These are phyloP conservation scores for Nomada lathburiana DNA, from an alignment of 2,888 invertebrate species.

Conservation along the genomic window DNA sequence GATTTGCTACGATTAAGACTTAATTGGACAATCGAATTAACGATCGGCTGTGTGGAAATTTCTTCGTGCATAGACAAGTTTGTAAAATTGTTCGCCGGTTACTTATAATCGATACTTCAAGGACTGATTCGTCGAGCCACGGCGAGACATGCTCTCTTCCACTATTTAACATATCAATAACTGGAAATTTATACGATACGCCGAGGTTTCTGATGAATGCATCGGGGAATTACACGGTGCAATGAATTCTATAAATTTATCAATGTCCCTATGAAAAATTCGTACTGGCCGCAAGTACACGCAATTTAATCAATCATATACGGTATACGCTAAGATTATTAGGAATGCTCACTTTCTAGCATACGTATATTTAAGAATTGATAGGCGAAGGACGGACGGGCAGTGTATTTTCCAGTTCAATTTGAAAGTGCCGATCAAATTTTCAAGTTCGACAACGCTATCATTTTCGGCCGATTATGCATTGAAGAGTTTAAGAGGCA, in stretches of 20 bases:
- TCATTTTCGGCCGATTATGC: not conserved
- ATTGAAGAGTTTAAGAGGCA: not conserved
- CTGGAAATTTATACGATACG: not conserved
- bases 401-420: conserved; percentile 4
- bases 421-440: not conserved
- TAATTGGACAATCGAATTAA: conserved; percentile 3
- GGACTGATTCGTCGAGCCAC: not conserved
- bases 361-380: too few species aligned
- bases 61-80: not conserved
- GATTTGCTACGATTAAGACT: conserved; percentile 11
- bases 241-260: not conserved
- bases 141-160: too few species aligned
- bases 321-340: too few species aligned
- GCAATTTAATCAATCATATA: not conserved
- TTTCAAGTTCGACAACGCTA: not conserved
- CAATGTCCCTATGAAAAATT: not conserved
- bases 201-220: not conserved
- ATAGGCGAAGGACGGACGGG: not conserved
- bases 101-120: not conserved
- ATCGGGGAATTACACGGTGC: conserved; percentile 1
- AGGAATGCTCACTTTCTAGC: not conserved
- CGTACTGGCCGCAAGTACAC: not conserved
- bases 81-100: not conserved
- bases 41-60: not conserved
- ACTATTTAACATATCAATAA: not conserved